A percentile compares a stretch with the other conserved stretches of the same genome.
phyloP scores from a whole-genome alignment of 2,113 vertebrate genomes.

The Cinclus mexicanus region DNA sequence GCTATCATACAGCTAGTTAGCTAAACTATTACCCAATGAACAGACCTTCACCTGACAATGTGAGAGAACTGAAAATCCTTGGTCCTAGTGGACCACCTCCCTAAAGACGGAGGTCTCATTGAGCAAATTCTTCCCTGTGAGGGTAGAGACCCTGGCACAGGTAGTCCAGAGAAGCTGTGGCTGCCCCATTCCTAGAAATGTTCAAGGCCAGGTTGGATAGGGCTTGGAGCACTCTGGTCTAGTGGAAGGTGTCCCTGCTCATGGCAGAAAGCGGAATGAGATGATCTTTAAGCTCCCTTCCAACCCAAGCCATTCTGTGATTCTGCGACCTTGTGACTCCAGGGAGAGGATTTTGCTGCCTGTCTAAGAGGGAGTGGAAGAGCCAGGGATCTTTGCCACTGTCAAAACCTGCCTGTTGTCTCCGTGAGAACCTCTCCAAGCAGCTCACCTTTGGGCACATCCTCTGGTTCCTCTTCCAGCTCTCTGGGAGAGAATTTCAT shows the following conservation, averaged over 20 bases:
- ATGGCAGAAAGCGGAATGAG: neutral
- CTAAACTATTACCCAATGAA: neutral
- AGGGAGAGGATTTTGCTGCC: neutral
- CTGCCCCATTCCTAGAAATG: neutral
- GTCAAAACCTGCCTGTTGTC: neutral
- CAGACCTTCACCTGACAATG: neutral
- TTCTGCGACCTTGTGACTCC: neutral
- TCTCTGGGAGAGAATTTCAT: conserved; percentile 82
- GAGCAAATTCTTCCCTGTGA: neutral
- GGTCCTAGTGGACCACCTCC: neutral
- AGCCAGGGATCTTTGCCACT: neutral
- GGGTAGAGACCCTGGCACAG: neutral
- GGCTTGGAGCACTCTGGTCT: neutral
- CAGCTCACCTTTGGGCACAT: conserved; percentile 58
- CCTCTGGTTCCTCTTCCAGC: conserved; percentile 70
- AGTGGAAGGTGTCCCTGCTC: neutral
- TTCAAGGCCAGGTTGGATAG: neutral
- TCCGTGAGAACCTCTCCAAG: neutral
- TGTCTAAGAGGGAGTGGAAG: neutral
- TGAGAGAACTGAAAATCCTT: neutral
- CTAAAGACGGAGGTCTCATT: neutral
- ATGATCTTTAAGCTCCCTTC: neutral
- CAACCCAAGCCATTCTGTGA: neutral
- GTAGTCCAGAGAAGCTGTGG: neutral
- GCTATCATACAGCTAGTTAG: neutral